These are phyloP conservation scores for Pristionchus pacificus DNA, from an alignment of 1,140 invertebrate species.

Conservation along the genomic window DNA sequence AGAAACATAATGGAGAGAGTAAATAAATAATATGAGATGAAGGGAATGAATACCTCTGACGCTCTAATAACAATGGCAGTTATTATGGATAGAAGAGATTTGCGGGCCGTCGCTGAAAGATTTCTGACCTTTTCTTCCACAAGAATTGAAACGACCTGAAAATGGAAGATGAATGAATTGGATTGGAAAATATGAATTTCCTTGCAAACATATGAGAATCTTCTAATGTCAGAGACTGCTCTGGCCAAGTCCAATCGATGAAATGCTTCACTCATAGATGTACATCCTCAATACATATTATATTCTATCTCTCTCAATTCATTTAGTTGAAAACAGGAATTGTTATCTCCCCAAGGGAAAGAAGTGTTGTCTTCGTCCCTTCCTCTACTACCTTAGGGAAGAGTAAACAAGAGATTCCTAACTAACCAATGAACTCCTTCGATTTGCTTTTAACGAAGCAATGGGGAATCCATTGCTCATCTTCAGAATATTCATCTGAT, in stretches of 20 bases:
- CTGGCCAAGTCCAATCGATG: constrained; percentile 86
- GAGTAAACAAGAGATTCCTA: constrained; percentile 31
- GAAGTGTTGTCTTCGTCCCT: no score
- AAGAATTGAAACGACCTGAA: constrained; percentile 74
- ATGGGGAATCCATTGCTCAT: constrained; percentile 69
- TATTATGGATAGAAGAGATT: constrained; percentile 83
- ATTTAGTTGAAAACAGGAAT: no score
- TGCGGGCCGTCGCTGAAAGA: constrained; percentile 86
- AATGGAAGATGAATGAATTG: constrained; percentile 1
- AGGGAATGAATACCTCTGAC: constrained; percentile 60
- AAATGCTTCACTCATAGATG: constrained; percentile 87
- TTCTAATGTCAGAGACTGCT: constrained; percentile 82
- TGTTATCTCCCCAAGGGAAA: no score
- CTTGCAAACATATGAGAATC: constrained; percentile 94
- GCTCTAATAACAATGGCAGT: constrained; percentile 83
- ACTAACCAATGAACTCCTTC: constrained; percentile 68
- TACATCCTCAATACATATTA: constrained; percentile 82
- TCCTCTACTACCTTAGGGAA: no score
- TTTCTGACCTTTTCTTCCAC: constrained; percentile 77
- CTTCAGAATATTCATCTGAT: constrained; percentile 27
- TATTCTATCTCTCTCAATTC: no score
- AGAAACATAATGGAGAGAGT: constrained; percentile 39
- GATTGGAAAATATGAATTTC: constrained; percentile 47
- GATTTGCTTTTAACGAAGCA: constrained; percentile 86
- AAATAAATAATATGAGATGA: no score